Evolutionary conservation across 1,140 invertebrate genomes (phyloP).

Genomic region (Brachionus sp.): DNA sequence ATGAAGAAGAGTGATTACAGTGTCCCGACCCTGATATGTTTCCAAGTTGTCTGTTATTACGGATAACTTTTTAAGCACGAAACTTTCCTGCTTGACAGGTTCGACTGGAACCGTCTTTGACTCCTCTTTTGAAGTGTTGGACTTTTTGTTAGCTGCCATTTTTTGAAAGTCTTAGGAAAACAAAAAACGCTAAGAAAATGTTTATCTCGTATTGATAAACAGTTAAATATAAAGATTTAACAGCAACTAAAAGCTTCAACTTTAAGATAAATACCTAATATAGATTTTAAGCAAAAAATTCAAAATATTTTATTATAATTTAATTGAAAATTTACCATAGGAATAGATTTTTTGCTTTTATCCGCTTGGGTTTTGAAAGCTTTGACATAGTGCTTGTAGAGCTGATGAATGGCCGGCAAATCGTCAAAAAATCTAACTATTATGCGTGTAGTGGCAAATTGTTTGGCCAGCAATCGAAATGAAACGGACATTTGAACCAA

Average conservation of each 20-base stretch:
- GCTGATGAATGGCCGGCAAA: not conserved
- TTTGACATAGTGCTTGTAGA: not conserved
- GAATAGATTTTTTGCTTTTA: not conserved
- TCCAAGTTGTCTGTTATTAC: conserved; percentile 38
- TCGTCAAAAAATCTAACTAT: conserved; percentile 36
- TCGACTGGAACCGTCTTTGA: not conserved
- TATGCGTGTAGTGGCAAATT: not conserved
- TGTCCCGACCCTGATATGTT: conserved; percentile 42
- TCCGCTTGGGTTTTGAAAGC: conserved; percentile 5
- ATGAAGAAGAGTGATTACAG: conserved; percentile 38
- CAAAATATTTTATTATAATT: conserved; percentile 3
- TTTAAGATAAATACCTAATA: not conserved
- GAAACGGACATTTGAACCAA: not conserved
- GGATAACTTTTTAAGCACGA: conserved; percentile 10
- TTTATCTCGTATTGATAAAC: not conserved
- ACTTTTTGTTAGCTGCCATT: conserved; percentile 12
- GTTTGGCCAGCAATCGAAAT: not conserved
- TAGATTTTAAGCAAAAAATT: not conserved
- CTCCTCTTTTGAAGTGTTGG: not conserved
- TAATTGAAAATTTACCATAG: not conserved
- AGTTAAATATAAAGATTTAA: not conserved
- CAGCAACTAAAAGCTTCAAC: not conserved
- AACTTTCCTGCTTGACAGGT: not conserved
- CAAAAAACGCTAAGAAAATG: not conserved
- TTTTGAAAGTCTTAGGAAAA: not conserved